These are phyloP conservation scores for Nephrotoma appendiculata DNA, from an alignment of 2,888 invertebrate species.

Conservation along the genomic window DNA sequence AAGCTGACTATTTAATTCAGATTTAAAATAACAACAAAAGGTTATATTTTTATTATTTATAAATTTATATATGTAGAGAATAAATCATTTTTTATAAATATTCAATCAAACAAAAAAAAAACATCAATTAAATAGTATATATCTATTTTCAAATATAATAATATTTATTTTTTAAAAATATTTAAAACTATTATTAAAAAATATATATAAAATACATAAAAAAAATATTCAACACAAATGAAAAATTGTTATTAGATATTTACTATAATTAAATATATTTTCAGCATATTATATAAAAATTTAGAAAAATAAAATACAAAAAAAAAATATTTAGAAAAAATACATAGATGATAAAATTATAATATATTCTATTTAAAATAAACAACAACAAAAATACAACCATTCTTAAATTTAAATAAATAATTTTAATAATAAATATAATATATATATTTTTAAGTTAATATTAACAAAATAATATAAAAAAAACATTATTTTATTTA, in stretches of 20 bases:
- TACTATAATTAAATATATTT: not conserved
- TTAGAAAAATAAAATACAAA: not conserved
- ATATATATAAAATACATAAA: not conserved
- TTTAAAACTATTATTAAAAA: not conserved
- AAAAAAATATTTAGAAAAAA: not conserved
- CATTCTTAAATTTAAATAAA: not conserved
- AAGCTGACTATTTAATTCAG: not conserved
- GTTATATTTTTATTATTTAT: not conserved
- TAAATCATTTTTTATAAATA: not conserved
- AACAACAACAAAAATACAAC: not conserved
- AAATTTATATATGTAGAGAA: not conserved
- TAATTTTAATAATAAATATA: not conserved
- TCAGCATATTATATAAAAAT: not conserved
- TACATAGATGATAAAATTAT: not conserved
- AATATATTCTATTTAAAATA: not conserved
- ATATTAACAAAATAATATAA: not conserved
- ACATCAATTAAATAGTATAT: not conserved
- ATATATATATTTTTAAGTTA: not conserved
- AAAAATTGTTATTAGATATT: not conserved
- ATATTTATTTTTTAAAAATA: not conserved
- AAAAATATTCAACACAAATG: not conserved
- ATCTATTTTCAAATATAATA: not conserved
- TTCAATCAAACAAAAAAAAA: not conserved
- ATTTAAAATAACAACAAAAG: not conserved
- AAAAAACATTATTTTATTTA: not conserved